Evolutionary conservation across 1,140 invertebrate genomes (phyloP), one percentile per base, ranked within the genome.

Genomic region (Doryteuthis pealeii): DNA sequence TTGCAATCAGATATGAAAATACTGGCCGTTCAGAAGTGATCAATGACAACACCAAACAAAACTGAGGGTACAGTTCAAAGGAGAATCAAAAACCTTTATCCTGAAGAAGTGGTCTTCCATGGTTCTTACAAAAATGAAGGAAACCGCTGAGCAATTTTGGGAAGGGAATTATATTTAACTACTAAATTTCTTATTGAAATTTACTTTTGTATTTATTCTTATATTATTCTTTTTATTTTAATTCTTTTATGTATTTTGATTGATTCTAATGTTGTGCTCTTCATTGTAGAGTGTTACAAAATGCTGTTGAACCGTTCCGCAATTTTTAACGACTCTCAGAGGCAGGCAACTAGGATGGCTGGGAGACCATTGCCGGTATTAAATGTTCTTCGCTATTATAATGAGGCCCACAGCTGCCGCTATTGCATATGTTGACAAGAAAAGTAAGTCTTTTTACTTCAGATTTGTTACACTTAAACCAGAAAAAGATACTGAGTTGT

Each of bases 1-100:
- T 93, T 98, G 45, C 95, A 97, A 89, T 90, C 90, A 68, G 96
- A 98, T 84, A 97, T 97, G 94, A n/a, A 97, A 89, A 74, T 95
- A 97, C 87, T 98, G 96, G 88, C 87, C 96, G 1, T 99, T 98
- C 88, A 82, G n/a, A 78, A 69, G 80, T 85, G 26, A 74, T 82
- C 26, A 82, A 85, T 74, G 79, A 81, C 33, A 77, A 76, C 35
- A 76, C 77, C 15, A 83, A 82, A 58, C 89, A 91, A 86, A 96
- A 93, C 89, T 96, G 93, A 79, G 91, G 90, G 87, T 87, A 45
- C 90, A 92, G 78, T 96, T 93, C 93, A 96, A 92, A 93, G 94
- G 82, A 93, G 95, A 96, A 89, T 90, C 89, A 76, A 96, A 96
- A 88, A 92, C 92, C 78, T 96, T 96, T 91, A 94, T 92, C 90